Conservation (phyloP, 2,797 vertebrate species). For the Gallinago solitaria region DNA sequence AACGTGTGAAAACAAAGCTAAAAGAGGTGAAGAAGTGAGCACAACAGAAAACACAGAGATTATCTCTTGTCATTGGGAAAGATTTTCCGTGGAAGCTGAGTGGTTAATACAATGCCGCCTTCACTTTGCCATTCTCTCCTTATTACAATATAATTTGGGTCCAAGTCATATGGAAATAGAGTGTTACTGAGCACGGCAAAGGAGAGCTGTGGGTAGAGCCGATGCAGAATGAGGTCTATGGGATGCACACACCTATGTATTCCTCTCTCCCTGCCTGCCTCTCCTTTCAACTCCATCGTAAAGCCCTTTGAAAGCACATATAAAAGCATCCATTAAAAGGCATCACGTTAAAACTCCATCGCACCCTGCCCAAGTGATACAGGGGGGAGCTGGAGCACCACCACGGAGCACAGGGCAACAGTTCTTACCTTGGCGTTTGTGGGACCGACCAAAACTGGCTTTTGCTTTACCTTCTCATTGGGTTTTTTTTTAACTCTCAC, state of each 20-base stretch:
- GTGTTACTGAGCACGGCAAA: neutral
- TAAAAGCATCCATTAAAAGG: slow-evolving; percentile 28
- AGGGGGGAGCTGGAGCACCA: neutral
- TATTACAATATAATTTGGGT: slow-evolving; percentile 12
- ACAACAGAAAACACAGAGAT: neutral
- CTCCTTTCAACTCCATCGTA: neutral
- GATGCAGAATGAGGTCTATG: neutral
- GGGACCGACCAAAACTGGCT: neutral
- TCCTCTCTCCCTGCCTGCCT: neutral
- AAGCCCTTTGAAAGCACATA: neutral
- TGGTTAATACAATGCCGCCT: neutral
- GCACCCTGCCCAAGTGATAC: neutral
- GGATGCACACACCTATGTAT: neutral
- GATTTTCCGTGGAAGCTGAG: neutral
- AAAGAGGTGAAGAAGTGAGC: slow-evolving; percentile 16
- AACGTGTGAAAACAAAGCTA: slow-evolving; percentile 41
- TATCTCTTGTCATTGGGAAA: neutral
- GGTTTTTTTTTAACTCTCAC: neutral
- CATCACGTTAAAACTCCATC: neutral
- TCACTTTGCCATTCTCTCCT: neutral
- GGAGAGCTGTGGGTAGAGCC: neutral
- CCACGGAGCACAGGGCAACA: neutral
- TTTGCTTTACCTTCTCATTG: neutral
- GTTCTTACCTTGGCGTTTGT: neutral
- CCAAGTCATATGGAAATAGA: neutral